Percentiles rank a stretch among this genome's conserved stretches.
Evolutionary conservation across 1,140 invertebrate species (phyloP).

Genomic region (Drosophila mojavensis): DNA sequence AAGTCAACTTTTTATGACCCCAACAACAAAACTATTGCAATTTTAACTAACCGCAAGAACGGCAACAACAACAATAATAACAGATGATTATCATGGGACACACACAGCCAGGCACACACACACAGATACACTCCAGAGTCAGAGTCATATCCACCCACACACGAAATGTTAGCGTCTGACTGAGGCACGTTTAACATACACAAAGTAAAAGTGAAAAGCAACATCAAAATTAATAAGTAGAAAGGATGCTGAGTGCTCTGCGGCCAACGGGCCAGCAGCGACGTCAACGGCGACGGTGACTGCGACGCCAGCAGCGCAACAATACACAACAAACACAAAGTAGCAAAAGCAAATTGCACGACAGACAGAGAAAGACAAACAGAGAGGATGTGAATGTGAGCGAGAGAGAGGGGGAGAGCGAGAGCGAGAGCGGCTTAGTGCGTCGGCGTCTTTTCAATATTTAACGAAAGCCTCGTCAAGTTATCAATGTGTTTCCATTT

Average conservation of each 20-base stretch:
- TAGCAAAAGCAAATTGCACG: conserved; percentile 36
- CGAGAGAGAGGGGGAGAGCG: conserved; percentile 1
- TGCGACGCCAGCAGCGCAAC: conserved; percentile 39
- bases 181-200: conserved; percentile 67
- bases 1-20: conserved; percentile 38
- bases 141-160: not conserved
- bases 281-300: conserved; percentile 32
- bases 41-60: conserved; percentile 16
- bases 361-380: conserved; percentile 16
- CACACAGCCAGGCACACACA: conserved; percentile 3
- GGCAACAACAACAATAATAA: conserved; percentile 29
- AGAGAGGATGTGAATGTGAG: not conserved
- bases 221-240: conserved; percentile 81
- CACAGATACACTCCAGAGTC: conserved; percentile 13
- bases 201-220: conserved; percentile 83
- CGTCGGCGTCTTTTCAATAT: conserved; percentile 68
- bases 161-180: conserved; percentile 14
- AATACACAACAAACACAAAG: conserved; percentile 38
- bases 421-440: conserved; percentile 25
- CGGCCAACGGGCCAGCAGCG: conserved; percentile 27
- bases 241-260: conserved; percentile 68
- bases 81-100: conserved; percentile 41
- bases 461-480: conserved; percentile 68
- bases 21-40: conserved; percentile 29
- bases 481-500: conserved; percentile 27